Base-by-base conservation (phyloP, 1,140 invertebrate species). In the Leptopilina boulardi region DNA sequence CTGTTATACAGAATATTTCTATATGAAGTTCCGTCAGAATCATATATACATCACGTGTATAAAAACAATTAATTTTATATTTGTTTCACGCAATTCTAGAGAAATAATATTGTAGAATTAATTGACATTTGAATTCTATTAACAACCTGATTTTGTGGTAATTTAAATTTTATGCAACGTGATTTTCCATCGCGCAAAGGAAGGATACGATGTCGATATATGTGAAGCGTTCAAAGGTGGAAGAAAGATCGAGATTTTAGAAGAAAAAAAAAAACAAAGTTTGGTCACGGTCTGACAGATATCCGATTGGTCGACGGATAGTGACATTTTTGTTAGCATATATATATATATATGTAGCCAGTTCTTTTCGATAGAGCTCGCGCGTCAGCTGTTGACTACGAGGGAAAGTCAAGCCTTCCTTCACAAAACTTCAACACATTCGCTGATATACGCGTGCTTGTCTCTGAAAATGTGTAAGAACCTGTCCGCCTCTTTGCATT, bases 381-480 rank as follows among this genome's bases (percentile, higher is more conserved):
- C 74, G 80, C 74, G 75, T 79, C 82, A 79, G 82, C 82, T 76
- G 82, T 77, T 74, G 74, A 73, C 21, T 72, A 54, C 77, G 59
- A 81, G 82, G 80, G 82, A 83, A 83, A 83, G 82, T 83, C 74
- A 75, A 74, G 59, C 71, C 76, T 77, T 77, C 76, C 76, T 74
- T 74, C 71, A 59, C 21, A 59, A 38, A 23, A 56, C 19, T 23
- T 23, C 21, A 23, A 59, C 23, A 59, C 56, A 21, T 59, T 59
- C 21, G 56, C 21, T 66, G 59, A 66, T 66, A 34, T 66, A 66
- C 59, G 59, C 59, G 26, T 66, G 59, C 59, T 30, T 30, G 59
- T 34, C 59, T 66, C 59, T 66, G 59, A 66, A 66, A 66, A 66
- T 66, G 59, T n/a, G 59, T 66, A 66, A 66, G 26, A 66, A 66